phyloP scores from a whole-genome alignment of 1,140 invertebrate genomes.

The Hycleus cichorii region DNA sequence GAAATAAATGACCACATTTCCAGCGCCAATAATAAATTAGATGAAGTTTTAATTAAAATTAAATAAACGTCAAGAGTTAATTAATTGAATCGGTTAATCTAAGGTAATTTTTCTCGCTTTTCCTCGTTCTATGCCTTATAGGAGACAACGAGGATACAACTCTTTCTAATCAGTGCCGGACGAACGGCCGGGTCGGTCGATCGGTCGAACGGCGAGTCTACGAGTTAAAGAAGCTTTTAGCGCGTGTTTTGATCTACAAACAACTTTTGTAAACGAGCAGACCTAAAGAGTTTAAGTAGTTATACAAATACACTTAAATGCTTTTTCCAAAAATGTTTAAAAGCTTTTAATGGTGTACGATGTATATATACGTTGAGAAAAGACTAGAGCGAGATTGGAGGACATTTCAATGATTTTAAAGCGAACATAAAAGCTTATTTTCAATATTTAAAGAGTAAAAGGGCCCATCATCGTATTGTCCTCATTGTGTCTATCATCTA shows the following conservation, averaged over 20 bases:
- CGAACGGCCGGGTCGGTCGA: neutral
- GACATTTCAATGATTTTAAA: constrained; percentile 1
- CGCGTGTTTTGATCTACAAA: constrained; percentile 31
- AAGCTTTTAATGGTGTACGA: constrained; percentile 26
- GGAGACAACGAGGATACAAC: neutral
- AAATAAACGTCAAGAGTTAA: constrained; percentile 19
- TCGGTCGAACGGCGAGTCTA: neutral
- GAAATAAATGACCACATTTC: constrained; percentile 17
- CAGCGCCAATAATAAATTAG: constrained; percentile 16
- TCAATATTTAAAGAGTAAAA: no score
- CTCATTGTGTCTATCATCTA: neutral
- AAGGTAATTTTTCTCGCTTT: constrained; percentile 12
- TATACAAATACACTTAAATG: constrained; percentile 31
- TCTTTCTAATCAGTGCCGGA: constrained; percentile 24
- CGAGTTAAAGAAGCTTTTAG: constrained; percentile 27
- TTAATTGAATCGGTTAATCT: constrained; percentile 21
- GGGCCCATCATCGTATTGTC: no score
- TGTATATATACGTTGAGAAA: constrained; percentile 1
- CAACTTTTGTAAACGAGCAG: constrained; percentile 31
- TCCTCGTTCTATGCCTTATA: constrained; percentile 8
- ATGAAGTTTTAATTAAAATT: constrained; percentile 22
- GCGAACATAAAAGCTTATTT: no score
- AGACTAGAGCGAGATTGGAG: constrained; percentile 3
- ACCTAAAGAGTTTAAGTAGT: constrained; percentile 28
- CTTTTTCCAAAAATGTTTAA: constrained; percentile 32